Percentiles rank a stretch among this genome's conserved stretches.
phyloP scores from a whole-genome alignment of 2,797 vertebrate species.

The Cyprinella venusta region DNA sequence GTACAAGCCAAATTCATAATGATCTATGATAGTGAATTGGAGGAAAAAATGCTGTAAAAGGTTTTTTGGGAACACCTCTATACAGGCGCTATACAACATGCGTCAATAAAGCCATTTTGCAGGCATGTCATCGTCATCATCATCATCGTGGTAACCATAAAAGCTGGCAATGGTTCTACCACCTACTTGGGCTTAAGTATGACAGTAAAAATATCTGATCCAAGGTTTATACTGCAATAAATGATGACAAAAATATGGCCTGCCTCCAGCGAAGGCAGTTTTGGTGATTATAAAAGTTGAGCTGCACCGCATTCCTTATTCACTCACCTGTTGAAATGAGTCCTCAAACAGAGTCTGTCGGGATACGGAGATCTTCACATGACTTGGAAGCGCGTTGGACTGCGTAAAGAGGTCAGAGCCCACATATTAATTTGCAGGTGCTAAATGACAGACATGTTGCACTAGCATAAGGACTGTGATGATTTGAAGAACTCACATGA shows the following conservation, averaged over 20 bases:
- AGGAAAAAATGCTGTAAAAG: not conserved
- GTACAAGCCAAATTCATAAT: not conserved
- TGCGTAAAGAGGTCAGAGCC: conserved; percentile 60
- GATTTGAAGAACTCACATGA: conserved; percentile 84
- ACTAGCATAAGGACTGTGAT: not conserved
- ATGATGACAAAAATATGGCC: not conserved
- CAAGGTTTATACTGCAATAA: not conserved
- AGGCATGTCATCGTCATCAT: not conserved
- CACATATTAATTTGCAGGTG: not conserved
- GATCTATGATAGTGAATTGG: not conserved
- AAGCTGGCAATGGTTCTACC: not conserved
- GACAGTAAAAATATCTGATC: no score
- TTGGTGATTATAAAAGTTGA: not conserved
- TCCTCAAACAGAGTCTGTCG: conserved; percentile 97
- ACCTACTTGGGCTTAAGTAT: not conserved
- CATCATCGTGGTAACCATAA: not conserved
- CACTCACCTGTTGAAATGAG: conserved; percentile 93
- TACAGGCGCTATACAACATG: not conserved
- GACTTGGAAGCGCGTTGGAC: conserved; percentile 95
- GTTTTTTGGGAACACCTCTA: not conserved
- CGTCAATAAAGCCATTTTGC: not conserved
- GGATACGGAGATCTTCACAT: conserved; percentile 96
- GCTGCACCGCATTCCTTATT: not conserved
- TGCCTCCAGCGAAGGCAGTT: no score
- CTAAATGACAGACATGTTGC: not conserved